Base-by-base conservation (phyloP, 2,888 invertebrate species). In the Caenorhabditis plicata region DNA sequence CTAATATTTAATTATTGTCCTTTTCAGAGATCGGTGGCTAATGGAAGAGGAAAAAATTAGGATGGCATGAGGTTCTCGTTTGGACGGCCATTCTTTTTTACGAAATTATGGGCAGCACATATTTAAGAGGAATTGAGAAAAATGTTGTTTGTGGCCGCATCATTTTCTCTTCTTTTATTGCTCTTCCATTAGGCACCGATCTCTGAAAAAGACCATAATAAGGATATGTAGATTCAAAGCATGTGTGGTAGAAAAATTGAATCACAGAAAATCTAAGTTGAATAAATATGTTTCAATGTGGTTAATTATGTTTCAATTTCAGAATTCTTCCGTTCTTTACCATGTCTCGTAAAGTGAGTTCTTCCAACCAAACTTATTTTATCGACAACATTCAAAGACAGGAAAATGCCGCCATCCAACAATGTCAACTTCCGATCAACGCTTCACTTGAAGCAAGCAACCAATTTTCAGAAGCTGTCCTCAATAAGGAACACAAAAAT, bases 241-340 rank as follows among this genome's bases (percentile, higher is more conserved):
- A 5, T 17, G 8, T 15, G 3, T 27, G 27, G 15, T n/a, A 29
- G 15, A 26, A 2, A 40, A 40, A 40, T 27, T 20, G 27, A 26
- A 3, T 31, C 40, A 19, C 17, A n/a, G 25, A 19, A 31, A 23
- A 23, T n/a, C 11, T 8, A 22, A 11, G 29, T 8, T 9, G 9
- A 8, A 29, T 9, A 11, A 11, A 29, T 11, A 8, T 29, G 8
- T 29, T 8, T 9, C 29, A 8, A 8, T 11, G 11, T 9, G 11
- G 29, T 29, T 29, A 29, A 11, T 11, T 29, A 8, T 9, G 17
- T 7, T 13, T 31, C 29, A 26, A 36, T 70, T 72, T 46, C 68
- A 72, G 72, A 72, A 38, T 72, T 72, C 64, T 72, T 72, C 72
- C 49, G 54, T 13, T 64, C 64, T 19, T 58, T 72, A 38, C 72